Percentiles rank a stretch among this genome's conserved stretches.
phyloP scores from a whole-genome alignment of 2,113 vertebrate species.

The Natator depressus region DNA sequence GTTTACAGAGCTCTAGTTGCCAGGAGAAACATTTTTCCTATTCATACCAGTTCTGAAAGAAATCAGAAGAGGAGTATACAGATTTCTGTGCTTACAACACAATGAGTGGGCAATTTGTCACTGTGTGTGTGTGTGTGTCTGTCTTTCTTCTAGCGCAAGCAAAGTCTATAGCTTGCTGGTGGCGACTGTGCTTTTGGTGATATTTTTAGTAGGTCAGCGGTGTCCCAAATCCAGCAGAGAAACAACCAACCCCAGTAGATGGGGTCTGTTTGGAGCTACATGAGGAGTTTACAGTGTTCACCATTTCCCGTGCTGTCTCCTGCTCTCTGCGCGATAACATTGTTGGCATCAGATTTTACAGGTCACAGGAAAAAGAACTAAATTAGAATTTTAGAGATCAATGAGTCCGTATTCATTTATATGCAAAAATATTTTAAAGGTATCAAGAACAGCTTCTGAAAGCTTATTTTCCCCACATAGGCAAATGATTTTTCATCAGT shows the following conservation, averaged over 20 bases:
- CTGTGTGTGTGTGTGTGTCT: background rate
- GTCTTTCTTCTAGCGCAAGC: too few relatives aligned
- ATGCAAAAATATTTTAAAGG: background rate
- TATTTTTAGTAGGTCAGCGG: background rate
- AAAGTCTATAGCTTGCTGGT: background rate
- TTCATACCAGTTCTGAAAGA: background rate
- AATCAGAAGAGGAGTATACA: background rate
- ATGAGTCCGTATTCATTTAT: background rate
- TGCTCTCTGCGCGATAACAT: background rate
- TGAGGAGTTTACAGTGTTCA: background rate
- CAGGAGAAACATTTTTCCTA: conserved; percentile 15
- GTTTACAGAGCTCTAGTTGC: conserved; percentile 23
- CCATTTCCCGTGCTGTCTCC: background rate
- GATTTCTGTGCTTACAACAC: background rate
- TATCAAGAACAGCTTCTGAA: background rate
- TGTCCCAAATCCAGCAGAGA: background rate
- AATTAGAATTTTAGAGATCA: background rate
- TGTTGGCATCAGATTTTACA: background rate
- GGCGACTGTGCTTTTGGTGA: accelerated
- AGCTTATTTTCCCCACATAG: background rate
- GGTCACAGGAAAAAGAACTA: background rate
- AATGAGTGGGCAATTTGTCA: conserved; percentile 14
- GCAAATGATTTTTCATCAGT: background rate
- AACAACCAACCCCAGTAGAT: background rate
- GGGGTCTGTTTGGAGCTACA: background rate